A percentile compares a stretch with the other conserved stretches of the same genome.
Evolutionary conservation across 2,113 vertebrate species (phyloP).

Genomic region (Xiphias gladius): DNA sequence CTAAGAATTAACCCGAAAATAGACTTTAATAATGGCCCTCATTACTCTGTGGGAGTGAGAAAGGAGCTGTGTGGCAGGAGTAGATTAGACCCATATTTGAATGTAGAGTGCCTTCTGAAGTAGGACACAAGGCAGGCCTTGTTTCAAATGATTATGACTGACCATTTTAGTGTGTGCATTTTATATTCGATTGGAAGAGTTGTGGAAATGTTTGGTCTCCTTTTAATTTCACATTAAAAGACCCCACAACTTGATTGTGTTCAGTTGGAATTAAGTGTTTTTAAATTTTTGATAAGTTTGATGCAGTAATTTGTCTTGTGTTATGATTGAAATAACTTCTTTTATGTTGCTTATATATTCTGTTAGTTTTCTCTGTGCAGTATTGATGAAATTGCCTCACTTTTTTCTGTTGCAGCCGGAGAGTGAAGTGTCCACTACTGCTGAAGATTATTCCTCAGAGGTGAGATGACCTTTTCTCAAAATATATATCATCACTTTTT

Average conservation of each 20-base stretch:
- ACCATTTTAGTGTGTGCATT: constrained; percentile 1
- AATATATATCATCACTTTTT: not conserved
- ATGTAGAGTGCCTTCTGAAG: constrained; percentile 8
- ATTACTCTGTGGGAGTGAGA: constrained; percentile 29
- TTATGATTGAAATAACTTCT: not conserved
- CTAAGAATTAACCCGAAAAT: constrained; percentile 19
- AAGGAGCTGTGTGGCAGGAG: constrained; percentile 27
- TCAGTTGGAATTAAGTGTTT: not conserved
- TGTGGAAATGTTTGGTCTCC: not conserved
- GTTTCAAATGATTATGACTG: constrained; percentile 1
- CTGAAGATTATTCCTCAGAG: constrained; percentile 97
- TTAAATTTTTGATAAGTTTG: not conserved
- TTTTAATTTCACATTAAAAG: constrained; percentile 1
- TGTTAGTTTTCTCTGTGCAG: not conserved
- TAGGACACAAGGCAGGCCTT: not conserved
- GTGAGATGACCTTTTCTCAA: constrained; percentile 83
- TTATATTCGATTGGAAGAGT: not conserved
- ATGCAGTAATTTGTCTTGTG: not conserved
- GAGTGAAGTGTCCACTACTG: constrained; percentile 93
- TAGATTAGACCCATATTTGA: constrained; percentile 31
- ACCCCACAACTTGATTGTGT: not conserved
- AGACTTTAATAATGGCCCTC: constrained; percentile 11
- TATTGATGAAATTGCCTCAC: not conserved
- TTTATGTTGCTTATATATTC: not conserved
- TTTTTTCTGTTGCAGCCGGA: constrained; percentile 87